Evolutionary conservation across 2,113 vertebrate species (phyloP).

Genomic region (Piprites chloris): DNA sequence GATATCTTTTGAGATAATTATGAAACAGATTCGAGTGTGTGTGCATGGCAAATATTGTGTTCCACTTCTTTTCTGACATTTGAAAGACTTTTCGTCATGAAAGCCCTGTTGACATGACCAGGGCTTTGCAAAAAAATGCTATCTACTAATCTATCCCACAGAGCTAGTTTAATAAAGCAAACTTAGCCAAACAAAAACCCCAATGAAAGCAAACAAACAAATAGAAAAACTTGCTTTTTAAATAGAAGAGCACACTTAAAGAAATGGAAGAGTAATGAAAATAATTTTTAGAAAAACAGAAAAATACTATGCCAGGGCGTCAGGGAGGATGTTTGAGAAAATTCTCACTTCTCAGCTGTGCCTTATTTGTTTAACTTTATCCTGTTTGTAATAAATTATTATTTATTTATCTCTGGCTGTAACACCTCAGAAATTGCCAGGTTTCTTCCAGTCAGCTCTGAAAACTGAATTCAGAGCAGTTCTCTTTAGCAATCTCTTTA

Average conservation of each 20-base stretch:
- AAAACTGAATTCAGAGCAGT: neutral
- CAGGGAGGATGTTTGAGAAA: neutral
- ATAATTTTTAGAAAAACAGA: neutral
- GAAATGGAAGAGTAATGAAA: neutral
- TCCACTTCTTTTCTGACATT: neutral
- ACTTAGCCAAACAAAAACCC: neutral
- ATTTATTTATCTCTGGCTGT: neutral
- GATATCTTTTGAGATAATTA: neutral
- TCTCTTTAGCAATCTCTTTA: neutral
- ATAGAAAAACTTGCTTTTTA: neutral
- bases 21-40: neutral
- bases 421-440: neutral
- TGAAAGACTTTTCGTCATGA: neutral
- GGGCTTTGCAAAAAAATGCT: neutral
- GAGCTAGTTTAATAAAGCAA: neutral
- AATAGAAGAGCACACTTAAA: neutral
- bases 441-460: neutral
- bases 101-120: accelerated
- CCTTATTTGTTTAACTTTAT: neutral
- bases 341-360: neutral
- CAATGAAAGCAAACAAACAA: neutral
- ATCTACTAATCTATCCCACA: too few species aligned
- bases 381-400: neutral
- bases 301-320: accelerated
- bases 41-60: neutral